Conservation (phyloP, 2,888 invertebrate species). For the Hedychridium roseum region DNA sequence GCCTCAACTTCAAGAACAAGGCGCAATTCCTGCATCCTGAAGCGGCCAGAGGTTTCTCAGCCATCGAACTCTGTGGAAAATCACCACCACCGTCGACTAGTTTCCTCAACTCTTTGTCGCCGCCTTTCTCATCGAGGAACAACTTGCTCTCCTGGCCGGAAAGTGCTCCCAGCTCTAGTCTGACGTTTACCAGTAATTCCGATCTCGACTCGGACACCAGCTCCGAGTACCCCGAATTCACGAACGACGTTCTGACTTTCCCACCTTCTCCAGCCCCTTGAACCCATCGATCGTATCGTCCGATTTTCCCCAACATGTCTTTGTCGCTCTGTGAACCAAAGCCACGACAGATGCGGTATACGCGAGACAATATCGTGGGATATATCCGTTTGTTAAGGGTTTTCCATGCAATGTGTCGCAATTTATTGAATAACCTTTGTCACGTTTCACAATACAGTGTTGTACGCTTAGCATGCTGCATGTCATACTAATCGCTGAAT, state of each 20-base stretch:
- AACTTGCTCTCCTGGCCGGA: constrained; percentile 59
- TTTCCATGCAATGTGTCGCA: no score
- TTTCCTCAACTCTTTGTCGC: constrained; percentile 67
- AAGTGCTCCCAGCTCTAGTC: constrained; percentile 59
- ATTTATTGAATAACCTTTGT: no score
- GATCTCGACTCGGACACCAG: constrained; percentile 61
- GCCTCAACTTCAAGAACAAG: constrained; percentile 63
- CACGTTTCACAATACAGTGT: no score
- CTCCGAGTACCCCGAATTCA: constrained; percentile 62
- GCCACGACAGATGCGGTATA: not conserved
- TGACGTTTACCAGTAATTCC: constrained; percentile 62
- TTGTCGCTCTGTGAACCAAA: no score
- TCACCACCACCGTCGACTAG: constrained; percentile 69
- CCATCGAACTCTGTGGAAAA: constrained; percentile 56
- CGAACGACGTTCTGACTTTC: constrained; percentile 57
- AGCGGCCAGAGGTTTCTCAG: constrained; percentile 49
- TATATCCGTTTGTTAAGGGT: no score
- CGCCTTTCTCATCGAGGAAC: constrained; percentile 61
- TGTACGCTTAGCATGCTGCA: constrained; percentile 55
- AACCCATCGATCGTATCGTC: no score
- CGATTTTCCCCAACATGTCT: no score
- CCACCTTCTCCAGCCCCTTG: constrained; percentile 61
- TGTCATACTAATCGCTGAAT: constrained; percentile 43
- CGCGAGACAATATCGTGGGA: not conserved
- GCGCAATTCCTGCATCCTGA: constrained; percentile 57